A percentile compares a stretch with the other conserved stretches of the same genome.
Evolutionary conservation across 2,888 invertebrate genomes (phyloP).

Genomic region (Erynnis tages): DNA sequence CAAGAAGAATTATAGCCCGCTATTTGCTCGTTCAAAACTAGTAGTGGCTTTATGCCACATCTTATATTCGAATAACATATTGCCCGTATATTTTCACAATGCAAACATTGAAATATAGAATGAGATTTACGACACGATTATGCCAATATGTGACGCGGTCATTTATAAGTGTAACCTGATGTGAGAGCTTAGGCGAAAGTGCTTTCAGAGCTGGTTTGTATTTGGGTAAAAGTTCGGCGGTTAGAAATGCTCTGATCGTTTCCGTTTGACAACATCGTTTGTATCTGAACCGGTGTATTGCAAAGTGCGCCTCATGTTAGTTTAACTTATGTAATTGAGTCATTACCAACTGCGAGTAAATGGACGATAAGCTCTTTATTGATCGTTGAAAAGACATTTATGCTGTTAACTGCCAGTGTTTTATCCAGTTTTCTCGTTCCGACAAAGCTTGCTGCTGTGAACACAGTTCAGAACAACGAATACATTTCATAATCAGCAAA

Average conservation of each 20-base stretch:
- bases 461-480: not conserved
- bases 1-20: constrained; percentile 6
- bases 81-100: constrained; percentile 21
- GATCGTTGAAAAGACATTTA: not conserved
- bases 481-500: not conserved
- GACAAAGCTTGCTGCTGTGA: not conserved
- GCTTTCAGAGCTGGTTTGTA: constrained; percentile 23
- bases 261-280: constrained; percentile 26
- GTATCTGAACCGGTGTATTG: constrained; percentile 9
- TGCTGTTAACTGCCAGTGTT: not conserved
- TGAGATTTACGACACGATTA: constrained; percentile 24
- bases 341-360: constrained; percentile 9
- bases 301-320: constrained; percentile 1
- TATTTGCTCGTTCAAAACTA: constrained; percentile 5
- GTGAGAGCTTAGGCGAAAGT: constrained; percentile 28
- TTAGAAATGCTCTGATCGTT: constrained; percentile 26
- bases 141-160: constrained; percentile 25
- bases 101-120: constrained; percentile 11
- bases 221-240: constrained; percentile 27
- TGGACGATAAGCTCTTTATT: constrained; percentile 1
- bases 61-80: constrained; percentile 13
- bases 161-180: constrained; percentile 22
- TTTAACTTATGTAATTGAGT: not conserved
- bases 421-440: not conserved
- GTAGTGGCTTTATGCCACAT: constrained; percentile 7